Evolutionary conservation across 1,140 invertebrate species (phyloP).

Genomic region (Euwallacea similis): DNA sequence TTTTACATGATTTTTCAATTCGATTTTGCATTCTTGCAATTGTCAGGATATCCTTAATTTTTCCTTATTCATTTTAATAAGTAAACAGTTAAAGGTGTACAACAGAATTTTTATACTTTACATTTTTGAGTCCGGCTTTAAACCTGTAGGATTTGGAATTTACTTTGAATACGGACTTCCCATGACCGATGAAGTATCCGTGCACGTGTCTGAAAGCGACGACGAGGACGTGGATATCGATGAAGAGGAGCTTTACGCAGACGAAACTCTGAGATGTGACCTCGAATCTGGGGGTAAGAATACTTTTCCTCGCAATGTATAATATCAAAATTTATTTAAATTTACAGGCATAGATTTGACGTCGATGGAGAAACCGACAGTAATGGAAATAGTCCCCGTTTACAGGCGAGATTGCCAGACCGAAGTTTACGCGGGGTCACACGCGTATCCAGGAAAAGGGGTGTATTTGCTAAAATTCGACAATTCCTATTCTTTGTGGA

Average conservation of each 20-base stretch:
- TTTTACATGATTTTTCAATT: too few relatives aligned
- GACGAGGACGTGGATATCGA: constrained; percentile 84
- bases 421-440: constrained; percentile 96
- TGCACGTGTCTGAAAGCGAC: constrained; percentile 90
- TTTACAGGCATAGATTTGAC: constrained; percentile 31
- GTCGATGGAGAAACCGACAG: constrained; percentile 44
- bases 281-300: constrained; percentile 48
- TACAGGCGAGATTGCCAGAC: constrained; percentile 94
- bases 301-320: constrained; percentile 1
- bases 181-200: constrained; percentile 78
- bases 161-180: constrained; percentile 98
- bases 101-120: too few relatives aligned
- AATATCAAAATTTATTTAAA: background rate
- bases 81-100: too few relatives aligned
- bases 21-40: too few relatives aligned
- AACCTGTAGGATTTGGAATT: constrained; percentile 83
- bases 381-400: constrained; percentile 78
- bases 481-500: constrained; percentile 98
- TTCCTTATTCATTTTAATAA: too few relatives aligned
- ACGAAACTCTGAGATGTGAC: constrained; percentile 53
- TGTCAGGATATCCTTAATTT: too few relatives aligned
- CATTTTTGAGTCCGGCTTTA: background rate
- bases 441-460: constrained; percentile 94
- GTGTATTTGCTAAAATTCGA: constrained; percentile 99
- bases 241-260: constrained; percentile 69